Evolutionary conservation across 2,888 invertebrate genomes (phyloP).

Genomic region (Siphlonurus alternatus): DNA sequence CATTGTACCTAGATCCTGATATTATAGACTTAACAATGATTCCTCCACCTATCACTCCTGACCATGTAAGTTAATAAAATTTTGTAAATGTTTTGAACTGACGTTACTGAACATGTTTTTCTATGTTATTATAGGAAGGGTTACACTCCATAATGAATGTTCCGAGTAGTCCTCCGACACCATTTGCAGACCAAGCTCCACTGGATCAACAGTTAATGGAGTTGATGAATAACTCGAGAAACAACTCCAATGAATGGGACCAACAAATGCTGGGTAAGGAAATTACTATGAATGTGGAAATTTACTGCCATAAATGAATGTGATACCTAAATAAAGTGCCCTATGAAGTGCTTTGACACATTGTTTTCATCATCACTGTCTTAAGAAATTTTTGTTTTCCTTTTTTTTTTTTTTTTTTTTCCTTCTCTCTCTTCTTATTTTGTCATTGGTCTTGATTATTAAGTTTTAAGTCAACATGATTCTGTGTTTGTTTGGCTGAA

Average conservation of each 20-base stretch:
- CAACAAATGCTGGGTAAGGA: slow-evolving; percentile 2
- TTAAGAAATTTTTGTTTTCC: too few species aligned
- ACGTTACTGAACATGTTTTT: neutral
- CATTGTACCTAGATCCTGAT: slow-evolving; percentile 59
- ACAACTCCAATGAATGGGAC: slow-evolving; percentile 2
- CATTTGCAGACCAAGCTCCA: slow-evolving; percentile 47
- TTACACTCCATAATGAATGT: slow-evolving; percentile 34
- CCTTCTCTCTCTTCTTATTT: too few species aligned
- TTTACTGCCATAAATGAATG: neutral
- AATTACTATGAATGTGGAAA: slow-evolving; percentile 3
- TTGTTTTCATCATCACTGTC: too few species aligned
- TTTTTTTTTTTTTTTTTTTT: too few species aligned
- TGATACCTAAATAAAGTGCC: neutral
- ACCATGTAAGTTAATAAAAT: slow-evolving; percentile 31
- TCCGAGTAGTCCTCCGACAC: slow-evolving; percentile 53
- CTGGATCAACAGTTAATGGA: slow-evolving; percentile 20
- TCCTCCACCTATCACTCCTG: slow-evolving; percentile 73
- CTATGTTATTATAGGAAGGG: slow-evolving; percentile 35
- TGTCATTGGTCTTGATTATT: too few species aligned
- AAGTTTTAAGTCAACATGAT: neutral
- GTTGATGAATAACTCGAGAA: neutral
- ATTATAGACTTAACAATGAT: slow-evolving; percentile 77
- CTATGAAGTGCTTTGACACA: too few species aligned
- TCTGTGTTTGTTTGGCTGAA: slow-evolving; percentile 4
- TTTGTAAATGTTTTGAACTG: neutral